Evolutionary conservation across 2,888 invertebrate genomes (phyloP).

Genomic region (Drosophila mimica): DNA sequence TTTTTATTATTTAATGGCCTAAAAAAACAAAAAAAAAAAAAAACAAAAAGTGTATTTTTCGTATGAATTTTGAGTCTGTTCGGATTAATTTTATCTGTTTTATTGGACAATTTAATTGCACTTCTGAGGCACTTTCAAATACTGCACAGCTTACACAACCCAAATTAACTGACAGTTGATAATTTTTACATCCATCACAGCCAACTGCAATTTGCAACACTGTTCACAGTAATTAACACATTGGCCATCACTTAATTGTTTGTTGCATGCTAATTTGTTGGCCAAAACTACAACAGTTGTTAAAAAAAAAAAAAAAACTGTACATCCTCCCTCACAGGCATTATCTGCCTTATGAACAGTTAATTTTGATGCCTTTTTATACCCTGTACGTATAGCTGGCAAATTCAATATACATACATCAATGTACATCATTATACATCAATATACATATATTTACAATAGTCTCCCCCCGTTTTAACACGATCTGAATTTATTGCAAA

Average conservation of each 20-base stretch:
- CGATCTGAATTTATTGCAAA: background rate
- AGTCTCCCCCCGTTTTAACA: background rate
- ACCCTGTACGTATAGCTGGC: background rate
- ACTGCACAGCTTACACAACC: slow-evolving; percentile 4
- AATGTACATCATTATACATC: too few relatives aligned
- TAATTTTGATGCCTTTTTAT: background rate
- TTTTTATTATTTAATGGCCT: slow-evolving; percentile 68
- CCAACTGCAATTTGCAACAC: slow-evolving; percentile 15
- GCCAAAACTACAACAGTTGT: slow-evolving; percentile 27
- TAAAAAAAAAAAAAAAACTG: background rate
- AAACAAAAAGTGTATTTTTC: slow-evolving; percentile 17
- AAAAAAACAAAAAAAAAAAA: slow-evolving; percentile 11
- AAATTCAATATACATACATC: too few relatives aligned
- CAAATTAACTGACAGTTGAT: slow-evolving; percentile 5
- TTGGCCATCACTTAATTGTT: slow-evolving; percentile 29
- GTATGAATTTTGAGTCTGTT: slow-evolving; percentile 17
- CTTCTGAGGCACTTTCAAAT: slow-evolving; percentile 24
- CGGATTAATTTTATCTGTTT: slow-evolving; percentile 24
- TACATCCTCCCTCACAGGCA: background rate
- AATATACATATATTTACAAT: background rate
- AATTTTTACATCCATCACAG: slow-evolving; percentile 9
- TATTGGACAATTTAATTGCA: slow-evolving; percentile 38
- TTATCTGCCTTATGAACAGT: background rate
- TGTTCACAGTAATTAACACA: slow-evolving; percentile 53
- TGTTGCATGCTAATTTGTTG: slow-evolving; percentile 45